phyloP scores from a whole-genome alignment of 2,113 vertebrate genomes.

The Microcebus tavaratra region DNA sequence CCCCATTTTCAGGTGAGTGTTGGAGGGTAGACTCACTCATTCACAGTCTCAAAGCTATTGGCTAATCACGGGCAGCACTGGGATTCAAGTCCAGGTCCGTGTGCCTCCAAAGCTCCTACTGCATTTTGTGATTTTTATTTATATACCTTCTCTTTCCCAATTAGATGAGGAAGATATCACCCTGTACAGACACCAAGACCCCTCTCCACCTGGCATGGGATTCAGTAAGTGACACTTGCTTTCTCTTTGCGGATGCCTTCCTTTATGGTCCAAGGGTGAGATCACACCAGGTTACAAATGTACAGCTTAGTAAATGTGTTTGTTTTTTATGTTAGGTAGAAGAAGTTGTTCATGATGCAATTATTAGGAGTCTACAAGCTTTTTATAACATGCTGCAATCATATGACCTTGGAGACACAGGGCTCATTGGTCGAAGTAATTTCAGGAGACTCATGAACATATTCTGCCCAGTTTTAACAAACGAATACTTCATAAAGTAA shows the following conservation, averaged over 20 bases:
- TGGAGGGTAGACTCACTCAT: not conserved
- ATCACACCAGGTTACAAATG: rapidly evolving
- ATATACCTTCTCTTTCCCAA: not conserved
- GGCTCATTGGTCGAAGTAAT: slow-evolving; percentile 65
- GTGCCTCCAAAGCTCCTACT: not conserved
- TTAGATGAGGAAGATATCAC: slow-evolving; percentile 56
- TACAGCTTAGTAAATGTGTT: not conserved
- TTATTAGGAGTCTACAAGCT: slow-evolving; percentile 63
- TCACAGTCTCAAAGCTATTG: not conserved
- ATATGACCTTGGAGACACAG: slow-evolving; percentile 64
- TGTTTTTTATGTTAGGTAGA: slow-evolving; percentile 65
- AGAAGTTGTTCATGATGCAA: slow-evolving; percentile 68
- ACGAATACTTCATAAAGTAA: slow-evolving; percentile 80
- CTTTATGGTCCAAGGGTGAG: not conserved
- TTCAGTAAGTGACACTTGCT: slow-evolving; percentile 66
- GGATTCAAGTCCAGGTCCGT: not conserved
- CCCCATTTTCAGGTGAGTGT: not conserved
- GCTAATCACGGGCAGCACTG: too few species aligned
- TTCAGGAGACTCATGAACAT: slow-evolving; percentile 77
- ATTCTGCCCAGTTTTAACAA: slow-evolving; percentile 74
- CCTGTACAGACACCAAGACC: slow-evolving; percentile 19
- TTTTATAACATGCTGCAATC: slow-evolving; percentile 75
- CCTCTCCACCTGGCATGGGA: slow-evolving; percentile 61
- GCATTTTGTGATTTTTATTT: not conserved
- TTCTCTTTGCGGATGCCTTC: not conserved